These are phyloP conservation scores for Rhagophthalmus giganteus DNA, from an alignment of 2,888 invertebrate genomes.

Conservation along the genomic window DNA sequence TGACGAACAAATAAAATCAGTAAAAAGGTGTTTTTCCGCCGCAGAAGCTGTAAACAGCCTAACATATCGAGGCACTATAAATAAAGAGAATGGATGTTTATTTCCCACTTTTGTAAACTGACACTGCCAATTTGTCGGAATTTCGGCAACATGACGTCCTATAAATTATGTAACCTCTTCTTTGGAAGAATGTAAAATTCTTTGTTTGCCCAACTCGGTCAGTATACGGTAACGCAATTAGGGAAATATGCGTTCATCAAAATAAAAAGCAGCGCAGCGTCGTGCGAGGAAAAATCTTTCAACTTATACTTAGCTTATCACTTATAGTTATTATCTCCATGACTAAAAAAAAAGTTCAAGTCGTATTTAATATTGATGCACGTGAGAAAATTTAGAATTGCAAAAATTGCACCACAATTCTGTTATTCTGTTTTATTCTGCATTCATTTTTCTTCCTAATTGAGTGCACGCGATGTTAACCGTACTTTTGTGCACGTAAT, in stretches of 20 bases:
- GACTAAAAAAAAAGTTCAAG: conserved; percentile 20
- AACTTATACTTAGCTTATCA: conserved; percentile 13
- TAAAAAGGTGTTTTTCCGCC: too few species aligned
- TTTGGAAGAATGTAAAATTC: conserved; percentile 11
- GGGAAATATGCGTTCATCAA: conserved; percentile 24
- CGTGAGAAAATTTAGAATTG: too few species aligned
- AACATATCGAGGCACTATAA: too few species aligned
- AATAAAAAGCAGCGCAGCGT: conserved; percentile 19
- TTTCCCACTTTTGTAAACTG: conserved; percentile 12
- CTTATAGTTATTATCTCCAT: too few species aligned
- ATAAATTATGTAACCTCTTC: conserved; percentile 14
- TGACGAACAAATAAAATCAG: too few species aligned
- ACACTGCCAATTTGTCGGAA: conserved; percentile 12
- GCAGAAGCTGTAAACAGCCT: too few species aligned
- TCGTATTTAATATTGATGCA: conserved; percentile 19
- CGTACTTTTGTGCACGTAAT: too few species aligned
- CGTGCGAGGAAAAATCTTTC: conserved; percentile 9
- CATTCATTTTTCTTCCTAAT: too few species aligned
- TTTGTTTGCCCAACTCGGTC: conserved; percentile 15
- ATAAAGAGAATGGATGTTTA: conserved; percentile 10
- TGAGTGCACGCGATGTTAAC: too few species aligned
- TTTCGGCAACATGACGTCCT: conserved; percentile 13
- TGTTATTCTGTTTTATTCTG: too few species aligned
- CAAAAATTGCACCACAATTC: too few species aligned
- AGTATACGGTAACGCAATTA: conserved; percentile 22